Conservation (phyloP, 1,140 invertebrate genomes). For the Phthorimaea operculella region DNA sequence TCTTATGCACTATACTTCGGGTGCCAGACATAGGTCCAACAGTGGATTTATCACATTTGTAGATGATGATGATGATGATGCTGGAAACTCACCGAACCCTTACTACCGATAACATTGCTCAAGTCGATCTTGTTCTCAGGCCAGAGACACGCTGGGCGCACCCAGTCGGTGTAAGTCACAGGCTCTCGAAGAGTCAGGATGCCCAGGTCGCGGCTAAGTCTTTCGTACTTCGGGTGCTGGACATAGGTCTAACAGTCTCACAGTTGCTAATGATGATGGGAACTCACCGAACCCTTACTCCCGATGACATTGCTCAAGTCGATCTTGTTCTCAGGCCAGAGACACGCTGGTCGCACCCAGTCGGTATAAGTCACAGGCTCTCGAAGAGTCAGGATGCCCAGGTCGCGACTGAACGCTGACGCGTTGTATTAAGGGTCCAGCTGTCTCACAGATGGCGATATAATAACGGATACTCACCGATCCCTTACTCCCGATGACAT, state of each 20-base stretch:
- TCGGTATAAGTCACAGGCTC: conserved; percentile 60
- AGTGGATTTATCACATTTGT: too few relatives aligned
- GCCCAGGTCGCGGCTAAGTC: conserved; percentile 54
- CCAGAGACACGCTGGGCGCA: conserved; percentile 73
- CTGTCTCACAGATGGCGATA: too few relatives aligned
- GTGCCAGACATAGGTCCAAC: conserved; percentile 42
- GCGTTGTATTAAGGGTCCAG: too few relatives aligned
- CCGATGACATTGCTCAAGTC: conserved; percentile 62
- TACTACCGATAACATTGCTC: conserved; percentile 56
- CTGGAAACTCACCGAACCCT: conserved; percentile 58
- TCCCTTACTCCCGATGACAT: conserved; percentile 62
- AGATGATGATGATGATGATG: too few relatives aligned
- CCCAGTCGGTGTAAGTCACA: conserved; percentile 62
- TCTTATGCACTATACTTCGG: conserved; percentile 69
- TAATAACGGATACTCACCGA: conserved; percentile 42
- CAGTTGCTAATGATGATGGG: too few relatives aligned
- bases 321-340: conserved; percentile 66
- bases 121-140: conserved; percentile 55
- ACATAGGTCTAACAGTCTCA: too few relatives aligned
- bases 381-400: conserved; percentile 67
- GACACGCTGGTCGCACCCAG: conserved; percentile 70
- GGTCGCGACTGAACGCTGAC: conserved; percentile 37
- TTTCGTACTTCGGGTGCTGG: too few relatives aligned
- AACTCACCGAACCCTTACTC: too few relatives aligned
- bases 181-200: conserved; percentile 63